Evolutionary conservation across 1,140 invertebrate species (phyloP), one percentile per base, ranked within the genome.

Genomic region (Cotesia chilonis): DNA sequence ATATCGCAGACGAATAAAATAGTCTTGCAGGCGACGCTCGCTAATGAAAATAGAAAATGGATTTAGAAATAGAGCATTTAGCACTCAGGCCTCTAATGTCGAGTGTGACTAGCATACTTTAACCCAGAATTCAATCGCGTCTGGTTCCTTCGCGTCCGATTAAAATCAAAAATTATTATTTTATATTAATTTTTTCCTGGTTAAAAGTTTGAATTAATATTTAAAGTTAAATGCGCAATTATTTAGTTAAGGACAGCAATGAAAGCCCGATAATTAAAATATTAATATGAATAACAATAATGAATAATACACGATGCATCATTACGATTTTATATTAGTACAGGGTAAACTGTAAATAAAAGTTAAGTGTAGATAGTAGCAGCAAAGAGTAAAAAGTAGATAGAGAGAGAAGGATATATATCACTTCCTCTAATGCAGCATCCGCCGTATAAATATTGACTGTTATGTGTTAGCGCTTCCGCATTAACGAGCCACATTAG

Each of bases 1-100:
- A 86, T 86, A 87, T 82, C 85, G 79, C 80, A 82, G 80, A 81
- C 84, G 80, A 82, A 83, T 83, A 85, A 85, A 86, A 85, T 84
- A 80, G 78, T 84, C 78, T 80, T 70, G 76, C 65, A 69, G 68
- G 69, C 79, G 80, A 82, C 77, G 80, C 67, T 74, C 76, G 76
- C 77, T 78, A 76, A 78, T 82, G 78, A 76, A 84, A 85, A 85
- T 84, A 86, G 82, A 84, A 71, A 82, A 83, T 80, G 77, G 78
- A 80, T 80, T 78, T 83, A 81, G 83, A 85, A 86, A 85, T 85
- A 83, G 84, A 84, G 78, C 74, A 47, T 10, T 47, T 28, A 28
- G 28, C 41, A 10, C 41, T 47, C 41, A 47, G 6, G 10, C 41
- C 5, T 9, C 41, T 47, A 47, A 47, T 10, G 41, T 6, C 6